Conservation (phyloP, 2,797 vertebrate species). For the Centroberyx gerrardi region DNA sequence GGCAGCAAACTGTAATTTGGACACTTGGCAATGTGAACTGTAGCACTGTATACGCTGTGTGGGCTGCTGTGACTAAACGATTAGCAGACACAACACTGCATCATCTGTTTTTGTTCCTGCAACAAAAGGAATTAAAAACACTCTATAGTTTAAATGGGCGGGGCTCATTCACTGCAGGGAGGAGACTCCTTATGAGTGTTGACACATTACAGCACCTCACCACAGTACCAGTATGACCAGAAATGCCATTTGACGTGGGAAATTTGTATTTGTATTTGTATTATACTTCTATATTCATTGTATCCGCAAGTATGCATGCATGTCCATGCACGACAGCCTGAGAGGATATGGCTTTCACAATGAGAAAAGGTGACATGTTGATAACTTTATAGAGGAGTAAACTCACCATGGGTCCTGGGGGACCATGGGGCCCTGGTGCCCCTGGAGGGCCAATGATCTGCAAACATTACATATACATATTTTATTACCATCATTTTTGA, state of each 20-base stretch:
- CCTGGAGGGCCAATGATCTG: conserved; percentile 96
- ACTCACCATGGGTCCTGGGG: conserved; percentile 98
- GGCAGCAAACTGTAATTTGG: neutral
- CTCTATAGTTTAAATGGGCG: neutral
- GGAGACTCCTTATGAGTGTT: neutral
- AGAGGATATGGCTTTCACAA: neutral
- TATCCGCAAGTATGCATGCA: too few relatives aligned
- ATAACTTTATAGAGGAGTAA: conserved; percentile 17
- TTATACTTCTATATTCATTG: neutral
- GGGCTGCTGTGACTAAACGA: neutral
- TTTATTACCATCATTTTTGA: neutral
- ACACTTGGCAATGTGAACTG: too few relatives aligned
- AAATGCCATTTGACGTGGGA: neutral
- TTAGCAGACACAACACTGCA: neutral
- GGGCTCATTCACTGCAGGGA: neutral
- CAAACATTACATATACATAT: conserved; percentile 49
- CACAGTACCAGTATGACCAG: neutral
- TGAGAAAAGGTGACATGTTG: neutral
- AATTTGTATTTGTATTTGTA: neutral
- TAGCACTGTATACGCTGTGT: too few relatives aligned
- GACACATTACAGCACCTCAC: neutral
- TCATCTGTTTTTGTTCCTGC: neutral
- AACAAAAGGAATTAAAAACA: neutral
- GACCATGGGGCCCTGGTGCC: conserved; percentile 93
- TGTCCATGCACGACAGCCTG: neutral